Evolutionary conservation across 2,797 vertebrate species (phyloP), one percentile per base, ranked within the genome.

Genomic region (Squalus acanthias): DNA sequence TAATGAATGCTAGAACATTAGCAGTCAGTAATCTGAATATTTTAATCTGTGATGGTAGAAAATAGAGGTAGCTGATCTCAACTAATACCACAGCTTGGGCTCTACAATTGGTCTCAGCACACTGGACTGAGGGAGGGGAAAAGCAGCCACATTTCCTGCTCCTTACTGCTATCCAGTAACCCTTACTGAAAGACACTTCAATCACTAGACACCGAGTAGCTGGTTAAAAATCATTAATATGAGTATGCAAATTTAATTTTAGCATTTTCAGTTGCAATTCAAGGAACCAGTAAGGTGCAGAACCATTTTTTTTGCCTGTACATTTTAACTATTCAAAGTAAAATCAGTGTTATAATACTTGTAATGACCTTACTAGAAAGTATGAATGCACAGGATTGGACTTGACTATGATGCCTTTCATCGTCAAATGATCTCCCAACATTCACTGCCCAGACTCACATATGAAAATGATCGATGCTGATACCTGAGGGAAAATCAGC

Each of bases 1-100:
- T 69, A 69, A 93, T 69, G 91, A 69, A 22, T 93, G 91, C 91
- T 39, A 93, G 91, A 93, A 93, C 91, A 39, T 65, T 39, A n/a
- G 63, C 29, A 67, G 63, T 39, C 33, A 67, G 91, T 46, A 67
- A 93, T 22, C 63, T 93, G 63, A 67, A 93, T 92, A 92, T 92
- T 67, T 92, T 92, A 93, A 67, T 93, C 91, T 22, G 63, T 67
- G 63, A 33, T 39, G 46, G 79, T 20, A 82, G n/a, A 82, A 82
- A 82, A 82, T 82, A 65, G 33, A 67, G 63, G 67, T 65, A 39
- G 63, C 91, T 46, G n/a, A 69, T 69, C n/a, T 24, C 79, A 39
- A 13, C 91, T 69, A 7, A 69, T 69, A n/a, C 17, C 9, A 46
- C 63, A 69, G 20, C 2, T 12, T 93, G n/a, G 63, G 65, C 7